phyloP scores from a whole-genome alignment of 2,888 invertebrate genomes.

The Mylabris sibirica region DNA sequence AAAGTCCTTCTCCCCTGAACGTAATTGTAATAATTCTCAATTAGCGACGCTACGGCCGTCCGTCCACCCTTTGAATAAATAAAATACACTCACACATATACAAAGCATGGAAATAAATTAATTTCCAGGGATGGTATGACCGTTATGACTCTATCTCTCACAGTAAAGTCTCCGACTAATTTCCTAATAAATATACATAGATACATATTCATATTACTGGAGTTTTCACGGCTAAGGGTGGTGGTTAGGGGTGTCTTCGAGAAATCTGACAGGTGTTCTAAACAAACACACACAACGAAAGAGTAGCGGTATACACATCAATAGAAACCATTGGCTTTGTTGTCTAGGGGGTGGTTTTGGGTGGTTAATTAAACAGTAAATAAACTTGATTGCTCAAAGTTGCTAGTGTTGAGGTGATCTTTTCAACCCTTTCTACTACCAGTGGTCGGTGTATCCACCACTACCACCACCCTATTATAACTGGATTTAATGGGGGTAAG shows the following conservation, averaged over 20 bases:
- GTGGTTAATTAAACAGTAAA: background rate
- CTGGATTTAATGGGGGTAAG: conserved; percentile 19
- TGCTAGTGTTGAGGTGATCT: background rate
- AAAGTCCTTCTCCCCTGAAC: conserved; percentile 52
- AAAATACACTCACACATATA: conserved; percentile 41
- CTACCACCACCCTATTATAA: no score
- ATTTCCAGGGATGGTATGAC: conserved; percentile 38
- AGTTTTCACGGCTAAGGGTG: background rate
- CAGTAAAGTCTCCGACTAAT: background rate
- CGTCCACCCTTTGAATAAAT: conserved; percentile 54
- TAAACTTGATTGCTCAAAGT: conserved; percentile 1
- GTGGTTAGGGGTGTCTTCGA: background rate
- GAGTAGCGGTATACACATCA: background rate
- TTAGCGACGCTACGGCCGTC: conserved; percentile 47
- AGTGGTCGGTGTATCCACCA: background rate
- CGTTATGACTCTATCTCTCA: background rate
- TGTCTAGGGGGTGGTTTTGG: background rate
- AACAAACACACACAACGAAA: no score
- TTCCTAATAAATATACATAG: conserved; percentile 4
- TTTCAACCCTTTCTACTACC: background rate
- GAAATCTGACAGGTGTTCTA: background rate
- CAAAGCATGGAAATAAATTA: conserved; percentile 50
- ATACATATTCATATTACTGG: background rate
- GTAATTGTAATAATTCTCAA: conserved; percentile 58
- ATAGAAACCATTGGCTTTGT: background rate